A percentile compares a stretch with the other conserved stretches of the same genome.
These are phyloP conservation scores for Morelia viridis DNA, from an alignment of 2,797 vertebrate genomes.

Conservation along the genomic window DNA sequence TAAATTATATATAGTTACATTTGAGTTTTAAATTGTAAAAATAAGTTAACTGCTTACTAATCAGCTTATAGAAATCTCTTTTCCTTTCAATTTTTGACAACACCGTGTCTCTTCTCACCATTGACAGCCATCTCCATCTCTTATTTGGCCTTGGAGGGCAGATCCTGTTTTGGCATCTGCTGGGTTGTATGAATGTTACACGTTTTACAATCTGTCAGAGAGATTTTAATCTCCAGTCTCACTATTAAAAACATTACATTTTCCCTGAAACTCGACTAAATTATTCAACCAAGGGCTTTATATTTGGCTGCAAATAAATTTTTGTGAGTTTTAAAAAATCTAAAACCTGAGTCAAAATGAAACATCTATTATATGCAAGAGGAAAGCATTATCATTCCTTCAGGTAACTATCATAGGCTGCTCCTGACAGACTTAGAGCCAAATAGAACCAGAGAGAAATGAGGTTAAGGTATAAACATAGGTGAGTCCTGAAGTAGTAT, in stretches of 20 bases:
- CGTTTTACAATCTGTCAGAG: neutral
- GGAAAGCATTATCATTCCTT: neutral
- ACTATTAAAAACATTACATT: neutral
- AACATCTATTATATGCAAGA: neutral
- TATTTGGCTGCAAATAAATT: neutral
- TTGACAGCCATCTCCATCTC: neutral
- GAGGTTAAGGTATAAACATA: neutral
- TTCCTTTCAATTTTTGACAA: no score
- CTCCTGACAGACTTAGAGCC: no score
- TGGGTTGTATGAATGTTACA: neutral
- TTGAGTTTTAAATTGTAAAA: neutral
- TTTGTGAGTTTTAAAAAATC: neutral
- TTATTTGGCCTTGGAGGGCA: neutral
- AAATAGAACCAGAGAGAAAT: neutral
- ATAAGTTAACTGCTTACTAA: neutral
- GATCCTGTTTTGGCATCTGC: no score
- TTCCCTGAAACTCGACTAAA: neutral
- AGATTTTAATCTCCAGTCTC: neutral
- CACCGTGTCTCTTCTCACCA: neutral
- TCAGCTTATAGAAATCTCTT: neutral
- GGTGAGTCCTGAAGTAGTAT: neutral
- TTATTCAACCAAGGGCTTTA: neutral
- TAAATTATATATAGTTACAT: neutral
- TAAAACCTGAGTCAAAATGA: neutral
- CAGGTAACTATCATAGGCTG: neutral